Evolutionary conservation across 1,140 invertebrate genomes (phyloP), one percentile per base, ranked within the genome.

Genomic region (Mycetomoellerius zeteki): DNA sequence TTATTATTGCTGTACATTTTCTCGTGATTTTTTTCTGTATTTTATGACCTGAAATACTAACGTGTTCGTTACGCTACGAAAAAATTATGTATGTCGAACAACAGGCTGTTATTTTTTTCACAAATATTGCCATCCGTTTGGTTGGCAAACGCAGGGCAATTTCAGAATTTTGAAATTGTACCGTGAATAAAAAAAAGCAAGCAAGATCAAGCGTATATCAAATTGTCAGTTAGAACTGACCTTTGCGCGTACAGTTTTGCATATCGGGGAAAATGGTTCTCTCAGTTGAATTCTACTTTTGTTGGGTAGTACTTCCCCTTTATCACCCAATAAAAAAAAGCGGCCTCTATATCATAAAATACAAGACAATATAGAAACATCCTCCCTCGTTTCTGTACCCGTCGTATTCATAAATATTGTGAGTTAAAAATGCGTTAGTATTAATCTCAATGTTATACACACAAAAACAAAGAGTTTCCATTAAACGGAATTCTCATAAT

Each of bases 381-480:
- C 21, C 30, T 43, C 3, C 7, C 16, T 3, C 33, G 10, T 56
- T 69, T 47, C 24, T 62, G 14, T 33, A 24, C 19, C 10, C 16
- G 50, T 30, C 21, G 50, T 43, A 19, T 81, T 69, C 75, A 77
- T n/a, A 78, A 30, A 65, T 43, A 78, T 78, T 24, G 52, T 19
- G 37, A 19, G 8, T n/a, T 37, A n/a, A 58, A 76, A 67, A 50
- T 50, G 37, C 30, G 37, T 75, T 72, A 27, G 21, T 33, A 37
- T 82, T 82, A 85, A 85, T 85, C 82, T 58, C 54, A 24, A 37
- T n/a, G 5, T 60, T 50, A 27, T 72, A 27, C 10, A 47, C n/a
- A 16, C 16, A 24, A 12, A 71, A 76, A 77, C 24, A 43, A 52
- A 50, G 14, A 85, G 75, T 67, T 76, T 85, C 19, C 21, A n/a